Base-by-base conservation (phyloP, 2,797 vertebrate species). In the Sphenopsis melanotis region DNA sequence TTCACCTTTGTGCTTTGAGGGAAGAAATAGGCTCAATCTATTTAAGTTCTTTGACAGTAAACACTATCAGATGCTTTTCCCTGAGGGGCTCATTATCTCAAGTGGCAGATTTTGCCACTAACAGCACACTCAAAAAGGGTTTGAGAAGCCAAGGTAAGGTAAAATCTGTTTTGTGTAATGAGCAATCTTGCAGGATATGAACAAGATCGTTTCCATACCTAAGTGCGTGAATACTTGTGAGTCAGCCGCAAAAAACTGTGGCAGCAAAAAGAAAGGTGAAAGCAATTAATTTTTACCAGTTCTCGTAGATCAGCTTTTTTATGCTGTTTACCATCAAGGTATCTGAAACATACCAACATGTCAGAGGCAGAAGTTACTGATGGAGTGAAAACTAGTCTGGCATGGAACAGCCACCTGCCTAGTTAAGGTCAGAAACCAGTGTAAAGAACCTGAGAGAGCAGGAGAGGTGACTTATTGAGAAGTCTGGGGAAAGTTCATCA, bases 91-190 rank as follows among this genome's bases (percentile, higher is more conserved):
- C 72, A 71, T 91, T 89, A 83, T 80, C 55, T 92, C 57, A 91
- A 94, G 88, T 85, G 52, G 52, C 24, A 84, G 64, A 91, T 92
- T 68, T 94, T 44, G 24, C 57, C 42, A 57, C 53, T 85, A 92
- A 42, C 15, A 85, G 46, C 4, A 2, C 29, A 68, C 57, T 95
- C 53, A 71, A 46, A 92, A 82, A 9, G 2, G 2, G 9, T 90
- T 94, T 81, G 65, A 78, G 50, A 90, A 90, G 32, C 36, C 44
- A 61, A 87, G 46, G 64, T 50, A 64, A 90, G 49, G 37, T 59
- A 79, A 83, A 87, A 91, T 11, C 30, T 50, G 21, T 15, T 83
- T 53, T 52, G 11, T 0, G 1, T 60, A 91, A 83, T 41, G 27
- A 78, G n/a, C 20, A 50, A 27, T 42, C 50, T 64, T 77, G 34